These are phyloP conservation scores for Oligia latruncula DNA, from an alignment of 2,888 invertebrate genomes.

Conservation along the genomic window DNA sequence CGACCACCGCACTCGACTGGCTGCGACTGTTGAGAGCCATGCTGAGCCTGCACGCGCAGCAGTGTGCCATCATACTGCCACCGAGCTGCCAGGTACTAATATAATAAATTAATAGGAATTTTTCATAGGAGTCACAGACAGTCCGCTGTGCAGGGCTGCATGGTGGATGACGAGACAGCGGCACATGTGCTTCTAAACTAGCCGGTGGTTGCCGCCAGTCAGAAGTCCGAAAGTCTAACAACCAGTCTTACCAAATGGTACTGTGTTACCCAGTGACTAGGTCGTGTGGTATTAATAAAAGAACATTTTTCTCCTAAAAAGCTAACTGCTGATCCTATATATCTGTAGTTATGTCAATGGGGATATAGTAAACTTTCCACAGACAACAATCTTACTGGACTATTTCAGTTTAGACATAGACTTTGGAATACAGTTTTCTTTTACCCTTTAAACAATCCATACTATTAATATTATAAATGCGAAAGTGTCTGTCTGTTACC, in stretches of 20 bases:
- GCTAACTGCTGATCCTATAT: slow-evolving; percentile 51
- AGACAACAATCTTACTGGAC: slow-evolving; percentile 60
- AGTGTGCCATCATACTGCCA: slow-evolving; percentile 31
- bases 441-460: too few species aligned
- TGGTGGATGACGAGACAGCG: not conserved
- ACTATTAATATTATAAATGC: too few species aligned
- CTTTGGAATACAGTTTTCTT: slow-evolving; percentile 40
- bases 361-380: slow-evolving; percentile 44
- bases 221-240: too few species aligned
- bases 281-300: too few species aligned
- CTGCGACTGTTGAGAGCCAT: slow-evolving; percentile 92
- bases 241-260: too few species aligned
- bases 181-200: not conserved
- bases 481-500: too few species aligned
- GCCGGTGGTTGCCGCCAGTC: too few species aligned
- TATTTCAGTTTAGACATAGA: slow-evolving; percentile 57
- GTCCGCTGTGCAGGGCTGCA: not conserved
- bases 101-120: not conserved
- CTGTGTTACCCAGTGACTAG: too few species aligned
- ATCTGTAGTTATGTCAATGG: slow-evolving; percentile 54
- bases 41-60: slow-evolving; percentile 79
- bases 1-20: slow-evolving; percentile 92
- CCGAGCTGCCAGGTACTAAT: slow-evolving; percentile 42
- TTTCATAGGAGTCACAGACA: not conserved
- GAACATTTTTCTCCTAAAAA: slow-evolving; percentile 44